Conservation (phyloP, 2,888 invertebrate genomes). For the Stratiomys singularior region DNA sequence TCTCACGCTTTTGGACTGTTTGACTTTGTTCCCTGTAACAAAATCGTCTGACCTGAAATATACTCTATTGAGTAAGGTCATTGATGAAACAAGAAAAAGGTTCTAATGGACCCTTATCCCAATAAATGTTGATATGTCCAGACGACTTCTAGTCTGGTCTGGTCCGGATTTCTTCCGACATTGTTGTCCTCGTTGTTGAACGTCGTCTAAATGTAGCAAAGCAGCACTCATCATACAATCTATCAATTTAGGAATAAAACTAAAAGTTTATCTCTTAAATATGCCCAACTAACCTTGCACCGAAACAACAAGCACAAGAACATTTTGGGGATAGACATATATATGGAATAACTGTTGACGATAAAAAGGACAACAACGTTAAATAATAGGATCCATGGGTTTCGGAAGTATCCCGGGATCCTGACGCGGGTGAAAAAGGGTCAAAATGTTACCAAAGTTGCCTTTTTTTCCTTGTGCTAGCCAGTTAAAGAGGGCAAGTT, state of each 20-base stretch:
- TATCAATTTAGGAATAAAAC: constrained; percentile 39
- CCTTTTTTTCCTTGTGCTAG: constrained; percentile 16
- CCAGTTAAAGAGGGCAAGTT: too few relatives aligned
- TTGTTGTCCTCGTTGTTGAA: not conserved
- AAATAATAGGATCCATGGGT: constrained; percentile 35
- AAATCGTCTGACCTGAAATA: too few relatives aligned
- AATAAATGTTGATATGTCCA: not conserved
- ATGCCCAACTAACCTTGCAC: constrained; percentile 43
- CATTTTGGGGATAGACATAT: constrained; percentile 14
- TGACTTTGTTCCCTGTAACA: too few relatives aligned
- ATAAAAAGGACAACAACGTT: constrained; percentile 43
- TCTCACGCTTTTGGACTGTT: too few relatives aligned
- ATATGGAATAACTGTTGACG: constrained; percentile 28
- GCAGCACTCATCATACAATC: constrained; percentile 38
- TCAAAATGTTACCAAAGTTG: constrained; percentile 37
- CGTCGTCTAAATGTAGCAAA: not conserved
- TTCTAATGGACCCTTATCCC: not conserved
- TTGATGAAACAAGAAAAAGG: constrained; percentile 26
- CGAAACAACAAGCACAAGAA: not conserved
- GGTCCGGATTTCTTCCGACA: not conserved
- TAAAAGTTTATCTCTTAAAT: constrained; percentile 45
- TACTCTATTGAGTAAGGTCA: constrained; percentile 26
- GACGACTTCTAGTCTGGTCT: constrained; percentile 12
- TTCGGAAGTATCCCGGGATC: constrained; percentile 13
- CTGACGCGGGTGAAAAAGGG: constrained; percentile 31